These are phyloP conservation scores for Craterocephalus amniculus DNA, from an alignment of 2,797 vertebrate genomes.

Conservation along the genomic window DNA sequence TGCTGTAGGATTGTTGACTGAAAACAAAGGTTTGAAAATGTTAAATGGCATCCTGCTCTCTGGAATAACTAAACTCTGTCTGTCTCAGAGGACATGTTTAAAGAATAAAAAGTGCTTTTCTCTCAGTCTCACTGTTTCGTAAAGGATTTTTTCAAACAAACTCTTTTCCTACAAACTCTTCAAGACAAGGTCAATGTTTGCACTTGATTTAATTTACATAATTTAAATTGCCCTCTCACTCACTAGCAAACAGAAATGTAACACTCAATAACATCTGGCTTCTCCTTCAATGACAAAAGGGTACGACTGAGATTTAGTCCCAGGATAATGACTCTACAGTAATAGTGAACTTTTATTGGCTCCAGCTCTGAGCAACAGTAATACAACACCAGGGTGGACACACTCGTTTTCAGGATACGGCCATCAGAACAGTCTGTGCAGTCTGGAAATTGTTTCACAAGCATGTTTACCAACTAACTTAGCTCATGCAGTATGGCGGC, in stretches of 20 bases:
- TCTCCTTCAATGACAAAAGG: background rate
- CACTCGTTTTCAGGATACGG: background rate
- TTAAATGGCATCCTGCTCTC: background rate
- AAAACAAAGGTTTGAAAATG: background rate
- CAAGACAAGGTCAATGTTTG: background rate
- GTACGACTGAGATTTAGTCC: background rate
- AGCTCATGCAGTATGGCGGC: background rate
- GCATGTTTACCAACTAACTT: background rate
- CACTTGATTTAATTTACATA: background rate
- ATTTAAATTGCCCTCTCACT: background rate
- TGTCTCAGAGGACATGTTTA: background rate
- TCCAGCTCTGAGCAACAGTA: background rate
- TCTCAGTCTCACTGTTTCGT: background rate
- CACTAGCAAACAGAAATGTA: background rate
- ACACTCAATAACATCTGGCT: background rate
- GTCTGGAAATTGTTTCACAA: background rate
- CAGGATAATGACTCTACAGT: background rate
- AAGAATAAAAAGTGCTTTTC: background rate
- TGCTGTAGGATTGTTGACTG: background rate
- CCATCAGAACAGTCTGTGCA: background rate
- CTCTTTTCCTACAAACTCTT: background rate
- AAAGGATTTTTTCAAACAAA: background rate
- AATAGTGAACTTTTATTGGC: background rate
- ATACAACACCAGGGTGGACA: background rate
- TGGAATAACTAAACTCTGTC: background rate